Base-by-base conservation (phyloP, 1,140 invertebrate genomes). In the Tetraneura akinire region DNA sequence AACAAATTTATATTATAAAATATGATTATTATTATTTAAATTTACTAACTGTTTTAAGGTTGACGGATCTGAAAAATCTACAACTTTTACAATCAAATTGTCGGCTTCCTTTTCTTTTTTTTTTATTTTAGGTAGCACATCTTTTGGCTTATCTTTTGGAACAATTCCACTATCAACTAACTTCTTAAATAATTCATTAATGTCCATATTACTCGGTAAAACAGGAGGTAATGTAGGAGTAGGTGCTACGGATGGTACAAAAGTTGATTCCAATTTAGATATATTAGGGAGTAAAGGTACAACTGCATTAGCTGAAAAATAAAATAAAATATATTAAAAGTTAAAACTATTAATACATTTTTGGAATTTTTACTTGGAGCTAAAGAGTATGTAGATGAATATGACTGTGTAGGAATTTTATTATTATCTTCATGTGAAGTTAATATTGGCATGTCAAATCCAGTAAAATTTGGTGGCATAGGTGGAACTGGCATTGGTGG, bases 151-250 rank as follows among this genome's bases (percentile, higher is more conserved):
- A 16, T 87, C 83, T 16, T 84, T 81, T 42, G 86, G 88, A 55
- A 97, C 91, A 29, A 96, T 92, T n/a, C 95, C 95, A 29, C 91
- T 92, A 0, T 91, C 92, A 0, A 96, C 89, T 0, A 96, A 85
- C 85, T 94, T 94, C 81, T 92, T 91, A 83, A 95, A 94, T 26
- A 97, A 85, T 83, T 95, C 93, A 81, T 90, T 91, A 45, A 96
- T 91, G 84, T 95, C 92, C 0, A 94, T 85, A 70, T 89, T 88
- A 16, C 84, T 78, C 3, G 84, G 81, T 11, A 81, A 29, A 53
- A 57, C 42, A 16, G 80, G 23, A 37, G 80, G 64, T 66, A 37
- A 23, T 68, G 45, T 16, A 45, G 26, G n/a, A 42, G 62, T 14
- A 18, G 80, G 18, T 42, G 80, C 3, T 26, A 14, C 11, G 32